Evolutionary conservation across 1,140 invertebrate genomes (phyloP).

Genomic region (Drosophila takahashii): DNA sequence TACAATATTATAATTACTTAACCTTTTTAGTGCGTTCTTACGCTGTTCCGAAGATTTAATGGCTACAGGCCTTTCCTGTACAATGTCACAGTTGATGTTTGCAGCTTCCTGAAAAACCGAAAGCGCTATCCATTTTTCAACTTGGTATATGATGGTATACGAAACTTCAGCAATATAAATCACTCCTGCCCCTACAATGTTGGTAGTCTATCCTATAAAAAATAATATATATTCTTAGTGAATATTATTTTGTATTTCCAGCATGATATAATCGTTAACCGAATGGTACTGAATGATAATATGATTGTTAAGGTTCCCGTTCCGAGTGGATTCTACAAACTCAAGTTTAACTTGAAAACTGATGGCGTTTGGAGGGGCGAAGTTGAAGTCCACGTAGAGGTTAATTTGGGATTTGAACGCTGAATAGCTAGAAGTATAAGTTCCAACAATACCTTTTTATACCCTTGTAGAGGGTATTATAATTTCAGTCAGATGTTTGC

Average conservation of each 20-base stretch:
- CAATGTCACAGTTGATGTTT: constrained; percentile 28
- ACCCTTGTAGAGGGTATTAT: no score
- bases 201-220: neutral
- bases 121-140: constrained; percentile 13
- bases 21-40: neutral
- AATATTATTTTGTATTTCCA: neutral
- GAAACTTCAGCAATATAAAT: constrained; percentile 25
- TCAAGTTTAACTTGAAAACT: neutral
- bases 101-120: constrained; percentile 6
- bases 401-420: constrained; percentile 6
- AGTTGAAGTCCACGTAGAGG: constrained; percentile 2
- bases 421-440: neutral
- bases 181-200: constrained; percentile 30
- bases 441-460: neutral
- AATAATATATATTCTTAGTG: neutral
- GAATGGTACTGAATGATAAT: constrained; percentile 22
- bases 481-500: no score
- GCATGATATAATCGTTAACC: constrained; percentile 19
- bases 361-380: constrained; percentile 5
- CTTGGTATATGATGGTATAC: constrained; percentile 4
- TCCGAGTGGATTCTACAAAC: constrained; percentile 18
- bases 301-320: constrained; percentile 12
- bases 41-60: constrained; percentile 11
- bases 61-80: constrained; percentile 34
- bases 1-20: neutral